Evolutionary conservation across 2,888 invertebrate species (phyloP), one percentile per base, ranked within the genome.

Genomic region (Euplexia lucipara): DNA sequence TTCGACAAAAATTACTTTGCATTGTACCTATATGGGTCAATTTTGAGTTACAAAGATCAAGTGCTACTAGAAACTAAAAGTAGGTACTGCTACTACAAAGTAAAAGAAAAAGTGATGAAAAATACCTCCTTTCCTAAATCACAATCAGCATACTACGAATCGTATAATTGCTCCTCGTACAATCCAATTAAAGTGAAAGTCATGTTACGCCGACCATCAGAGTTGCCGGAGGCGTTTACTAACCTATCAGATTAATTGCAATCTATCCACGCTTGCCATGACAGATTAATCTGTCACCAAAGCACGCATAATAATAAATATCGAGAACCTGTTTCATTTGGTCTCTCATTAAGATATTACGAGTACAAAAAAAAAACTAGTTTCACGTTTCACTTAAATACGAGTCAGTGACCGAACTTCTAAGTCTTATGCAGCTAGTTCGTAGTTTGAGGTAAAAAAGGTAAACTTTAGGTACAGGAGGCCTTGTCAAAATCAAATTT

Each of bases 241-340:
- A 45, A 45, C 66, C 47, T 51, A 78, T 66, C 57, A 56, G 49
- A 73, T 68, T 70, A 76, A 78, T 64, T 58, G 39, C 42, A 68
- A 65, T 54, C 60, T 60, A 60, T 53, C 63, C 44, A 37, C 47
- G 56, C 59, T 48, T 51, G 70, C 61, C 41, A 12, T 83, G 83
- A 83, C 83, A 79, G 70, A 39, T 76, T 71, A 81, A 83, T 79
- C 70, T 74, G 77, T 79, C 74, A 79, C 71, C 65, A 71, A 56
- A n/a, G 47, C 48, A 60, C 41, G 49, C 35, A 69, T 70, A 53
- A 75, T 52, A 48, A 3, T 26, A 26, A n/a, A n/a, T 45, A 63
- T 62, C 3, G 10, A 39, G 48, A 81, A 78, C 83, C 51, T 41
- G 81, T 81, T 72, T 52, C 10, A 26, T 61, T 62, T 52, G 47